Conservation (phyloP, 2,113 vertebrate genomes). For the Chionodraco myersi region DNA sequence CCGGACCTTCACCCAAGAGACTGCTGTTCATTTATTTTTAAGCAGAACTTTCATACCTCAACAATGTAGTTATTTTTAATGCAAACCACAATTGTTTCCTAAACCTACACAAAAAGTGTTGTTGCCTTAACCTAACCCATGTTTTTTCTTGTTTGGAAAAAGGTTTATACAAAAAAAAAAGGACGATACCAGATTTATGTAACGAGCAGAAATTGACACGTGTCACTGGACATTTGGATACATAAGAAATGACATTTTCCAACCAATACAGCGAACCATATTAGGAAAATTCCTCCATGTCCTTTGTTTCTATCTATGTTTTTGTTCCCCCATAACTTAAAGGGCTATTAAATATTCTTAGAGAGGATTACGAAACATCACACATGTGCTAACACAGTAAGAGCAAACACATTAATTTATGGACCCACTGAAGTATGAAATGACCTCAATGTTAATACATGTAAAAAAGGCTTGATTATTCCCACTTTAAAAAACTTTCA, state of each 20-base stretch:
- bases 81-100: too few relatives aligned
- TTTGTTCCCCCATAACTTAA: not conserved
- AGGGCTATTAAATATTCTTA: conserved; percentile 30
- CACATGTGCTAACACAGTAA: not conserved
- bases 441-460: conserved; percentile 34
- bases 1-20: too few relatives aligned
- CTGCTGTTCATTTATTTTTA: too few relatives aligned
- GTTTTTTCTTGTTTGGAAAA: too few relatives aligned
- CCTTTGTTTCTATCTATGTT: not conserved
- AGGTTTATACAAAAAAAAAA: too few relatives aligned
- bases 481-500: not conserved
- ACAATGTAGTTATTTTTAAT: too few relatives aligned
- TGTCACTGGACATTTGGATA: too few relatives aligned
- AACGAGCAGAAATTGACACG: too few relatives aligned
- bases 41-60: too few relatives aligned
- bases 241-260: not conserved
- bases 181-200: too few relatives aligned
- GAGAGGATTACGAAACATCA: not conserved
- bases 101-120: too few relatives aligned
- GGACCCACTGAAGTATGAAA: conserved; percentile 33
- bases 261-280: not conserved
- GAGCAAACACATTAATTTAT: conserved; percentile 28
- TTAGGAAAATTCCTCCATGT: not conserved
- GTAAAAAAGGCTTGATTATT: conserved; percentile 1
- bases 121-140: too few relatives aligned